Evolutionary conservation across 1,140 invertebrate species (phyloP).

Genomic region (Harlomillsia oculata): DNA sequence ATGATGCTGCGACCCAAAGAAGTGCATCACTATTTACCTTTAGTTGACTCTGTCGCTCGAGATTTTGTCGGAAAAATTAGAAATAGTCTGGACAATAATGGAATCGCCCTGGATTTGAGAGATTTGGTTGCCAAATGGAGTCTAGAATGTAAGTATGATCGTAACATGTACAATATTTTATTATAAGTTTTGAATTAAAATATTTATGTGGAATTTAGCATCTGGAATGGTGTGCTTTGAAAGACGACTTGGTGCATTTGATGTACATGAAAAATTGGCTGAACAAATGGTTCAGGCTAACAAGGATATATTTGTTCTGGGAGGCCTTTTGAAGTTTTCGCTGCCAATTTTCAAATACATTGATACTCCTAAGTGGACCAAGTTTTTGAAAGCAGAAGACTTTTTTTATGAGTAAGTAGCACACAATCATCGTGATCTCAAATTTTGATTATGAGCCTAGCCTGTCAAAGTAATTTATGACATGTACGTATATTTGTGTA

Average conservation of each 20-base stretch:
- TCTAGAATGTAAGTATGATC: slow-evolving; percentile 40
- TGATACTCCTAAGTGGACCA: slow-evolving; percentile 40
- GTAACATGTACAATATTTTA: too few species aligned
- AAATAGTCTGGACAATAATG: slow-evolving; percentile 8
- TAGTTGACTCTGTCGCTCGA: slow-evolving; percentile 40
- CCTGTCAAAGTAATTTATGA: neutral
- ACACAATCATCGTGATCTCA: too few species aligned
- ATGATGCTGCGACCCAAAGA: slow-evolving; percentile 44
- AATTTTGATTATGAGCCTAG: too few species aligned
- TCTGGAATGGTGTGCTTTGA: slow-evolving; percentile 46
- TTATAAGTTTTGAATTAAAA: too few species aligned
- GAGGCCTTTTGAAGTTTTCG: slow-evolving; percentile 42
- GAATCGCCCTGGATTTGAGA: slow-evolving; percentile 32
- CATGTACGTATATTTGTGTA: slow-evolving; percentile 5
- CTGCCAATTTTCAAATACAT: slow-evolving; percentile 43
- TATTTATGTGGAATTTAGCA: slow-evolving; percentile 37
- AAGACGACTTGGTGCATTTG: slow-evolving; percentile 43
- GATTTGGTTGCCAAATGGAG: slow-evolving; percentile 40
- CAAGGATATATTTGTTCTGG: slow-evolving; percentile 41
- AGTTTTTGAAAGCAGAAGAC: slow-evolving; percentile 42
- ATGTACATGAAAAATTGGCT: slow-evolving; percentile 37
- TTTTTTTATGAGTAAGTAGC: slow-evolving; percentile 39
- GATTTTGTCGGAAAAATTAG: slow-evolving; percentile 40
- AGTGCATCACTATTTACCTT: slow-evolving; percentile 42
- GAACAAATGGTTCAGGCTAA: slow-evolving; percentile 42